Percentiles rank a stretch among this genome's conserved stretches.
Evolutionary conservation across 2,888 invertebrate genomes (phyloP).

Genomic region (Oligia strigilis): DNA sequence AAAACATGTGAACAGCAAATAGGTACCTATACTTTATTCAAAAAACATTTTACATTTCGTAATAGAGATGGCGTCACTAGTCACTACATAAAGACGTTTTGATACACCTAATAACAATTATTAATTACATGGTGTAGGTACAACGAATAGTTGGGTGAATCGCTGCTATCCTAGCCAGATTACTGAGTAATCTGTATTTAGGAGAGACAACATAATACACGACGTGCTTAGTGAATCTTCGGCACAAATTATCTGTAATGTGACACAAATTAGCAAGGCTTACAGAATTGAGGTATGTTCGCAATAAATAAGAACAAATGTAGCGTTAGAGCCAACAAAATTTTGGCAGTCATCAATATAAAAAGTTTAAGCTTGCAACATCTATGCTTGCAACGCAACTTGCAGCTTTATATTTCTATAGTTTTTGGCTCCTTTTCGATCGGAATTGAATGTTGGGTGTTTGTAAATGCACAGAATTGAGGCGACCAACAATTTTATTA

Average conservation of each 20-base stretch:
- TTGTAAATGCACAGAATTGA: not conserved
- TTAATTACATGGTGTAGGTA: too few relatives aligned
- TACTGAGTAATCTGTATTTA: too few relatives aligned
- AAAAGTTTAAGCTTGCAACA: constrained; percentile 1
- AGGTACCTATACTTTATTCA: too few relatives aligned
- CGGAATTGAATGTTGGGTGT: not conserved
- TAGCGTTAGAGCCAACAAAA: constrained; percentile 43
- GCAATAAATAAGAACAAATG: constrained; percentile 40
- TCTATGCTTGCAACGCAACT: too few relatives aligned
- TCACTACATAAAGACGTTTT: too few relatives aligned
- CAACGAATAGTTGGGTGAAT: too few relatives aligned
- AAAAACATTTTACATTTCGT: too few relatives aligned
- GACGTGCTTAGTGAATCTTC: constrained; percentile 3
- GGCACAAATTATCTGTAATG: not conserved
- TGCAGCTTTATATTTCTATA: not conserved
- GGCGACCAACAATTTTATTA: not conserved
- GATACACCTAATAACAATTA: too few relatives aligned
- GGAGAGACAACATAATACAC: too few relatives aligned
- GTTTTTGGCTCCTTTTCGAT: constrained; percentile 10
- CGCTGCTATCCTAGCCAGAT: too few relatives aligned
- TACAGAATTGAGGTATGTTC: constrained; percentile 27
- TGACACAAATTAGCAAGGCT: constrained; percentile 19
- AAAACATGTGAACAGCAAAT: too few relatives aligned
- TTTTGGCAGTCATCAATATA: constrained; percentile 34
- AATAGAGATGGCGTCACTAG: too few relatives aligned